Evolutionary conservation across 1,140 invertebrate genomes (phyloP).

Genomic region (Calliopsis andreniformis): DNA sequence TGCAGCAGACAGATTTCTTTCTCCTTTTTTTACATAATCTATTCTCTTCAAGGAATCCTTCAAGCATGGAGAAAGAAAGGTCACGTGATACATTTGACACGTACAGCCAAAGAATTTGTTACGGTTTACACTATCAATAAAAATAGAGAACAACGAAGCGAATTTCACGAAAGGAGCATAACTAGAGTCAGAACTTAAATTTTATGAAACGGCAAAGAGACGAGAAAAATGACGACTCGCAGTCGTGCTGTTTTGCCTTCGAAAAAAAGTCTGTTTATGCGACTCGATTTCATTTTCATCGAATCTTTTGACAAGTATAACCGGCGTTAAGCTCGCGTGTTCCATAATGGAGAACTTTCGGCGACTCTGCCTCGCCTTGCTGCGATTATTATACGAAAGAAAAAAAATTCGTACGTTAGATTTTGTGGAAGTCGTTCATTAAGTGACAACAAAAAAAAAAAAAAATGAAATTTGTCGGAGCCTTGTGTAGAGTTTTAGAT

Average conservation of each 20-base stretch:
- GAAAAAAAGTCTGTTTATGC: not conserved
- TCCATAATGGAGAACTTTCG: constrained; percentile 31
- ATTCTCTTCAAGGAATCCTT: constrained; percentile 10
- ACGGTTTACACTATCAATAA: not conserved
- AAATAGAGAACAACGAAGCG: not conserved
- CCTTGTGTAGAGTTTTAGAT: constrained; percentile 74
- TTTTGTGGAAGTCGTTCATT: constrained; percentile 72
- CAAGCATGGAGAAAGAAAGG: not conserved
- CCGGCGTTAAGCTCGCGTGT: constrained; percentile 16
- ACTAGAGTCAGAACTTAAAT: not conserved
- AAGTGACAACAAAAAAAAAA: constrained; percentile 61
- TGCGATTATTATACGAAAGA: constrained; percentile 62
- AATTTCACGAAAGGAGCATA: not conserved
- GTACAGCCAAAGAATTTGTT: not conserved
- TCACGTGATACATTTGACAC: not conserved
- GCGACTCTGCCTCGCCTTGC: constrained; percentile 61
- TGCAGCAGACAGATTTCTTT: not conserved
- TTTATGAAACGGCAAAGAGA: not conserved
- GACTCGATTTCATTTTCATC: constrained; percentile 12
- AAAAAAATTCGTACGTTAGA: constrained; percentile 74
- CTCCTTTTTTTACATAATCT: not conserved
- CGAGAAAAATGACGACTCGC: not conserved
- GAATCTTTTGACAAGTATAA: constrained; percentile 7
- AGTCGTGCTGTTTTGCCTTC: constrained; percentile 5
- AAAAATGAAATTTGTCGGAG: constrained; percentile 61